Base-by-base conservation (phyloP, 2,113 vertebrate genomes). In the Brachyhypopomus occidentalis region DNA sequence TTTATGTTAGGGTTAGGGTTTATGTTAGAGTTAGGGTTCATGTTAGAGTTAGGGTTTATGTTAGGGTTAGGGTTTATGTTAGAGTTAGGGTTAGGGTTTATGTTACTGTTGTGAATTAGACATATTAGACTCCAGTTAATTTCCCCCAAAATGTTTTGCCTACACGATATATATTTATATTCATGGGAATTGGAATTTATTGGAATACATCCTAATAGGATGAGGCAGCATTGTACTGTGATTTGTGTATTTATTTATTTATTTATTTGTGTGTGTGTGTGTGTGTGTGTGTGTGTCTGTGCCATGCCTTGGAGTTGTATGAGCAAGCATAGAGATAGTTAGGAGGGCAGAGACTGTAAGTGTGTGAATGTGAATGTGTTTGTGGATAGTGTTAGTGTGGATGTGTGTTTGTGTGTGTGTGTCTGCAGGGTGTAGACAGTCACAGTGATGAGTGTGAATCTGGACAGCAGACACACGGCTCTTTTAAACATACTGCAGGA, bases 381-480 rank as follows among this genome's bases (percentile, higher is more conserved):
- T 34, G 55, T 77, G 75, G n/a, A n/a, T n/a, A n/a, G n/a, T 77
- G 58, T 80, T 27, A 67, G 66, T 56, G 30, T 74, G 58, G 82
- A 9, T 82, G 62, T 72, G 70, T 66, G 17, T 34, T 41, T 77
- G 75, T 77, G 48, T 80, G 38, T 72, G 66, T 56, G 30, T 74
- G 58, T 84, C 72, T 78, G 67, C 45, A 25, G 79, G 84, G 79
- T 34, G 30, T 16, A 48, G 66, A 63, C 60, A 1, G 19, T 70
- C 2, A 85, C 84, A 82, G 66, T 91, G 91, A 93, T 87, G 81
- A 23, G 75, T 83, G 92, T 82, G 80, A 76, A 85, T 90, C 83
- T 88, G 88, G 92, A 92, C 91, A 90, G 89, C 81, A 84, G 80
- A 89, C 91, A 90, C 89, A 92, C 86, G 89, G 88, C 88, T 86